Evolutionary conservation across 2,888 invertebrate genomes (phyloP), one percentile per base, ranked within the genome.

Genomic region (Leistus spinibarbis): DNA sequence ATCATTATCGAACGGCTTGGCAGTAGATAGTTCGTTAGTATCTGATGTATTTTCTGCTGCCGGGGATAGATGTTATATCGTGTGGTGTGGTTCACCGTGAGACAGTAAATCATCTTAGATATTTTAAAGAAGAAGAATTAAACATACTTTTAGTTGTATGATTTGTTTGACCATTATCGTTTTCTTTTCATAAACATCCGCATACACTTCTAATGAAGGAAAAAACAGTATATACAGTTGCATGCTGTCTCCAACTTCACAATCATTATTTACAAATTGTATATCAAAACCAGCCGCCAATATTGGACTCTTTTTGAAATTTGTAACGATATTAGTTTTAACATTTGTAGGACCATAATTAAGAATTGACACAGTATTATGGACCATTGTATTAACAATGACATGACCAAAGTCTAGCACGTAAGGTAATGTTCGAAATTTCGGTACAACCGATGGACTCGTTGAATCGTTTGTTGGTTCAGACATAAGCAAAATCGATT

Each of bases 321-420:
- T 57, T 20, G 23, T 9, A 7, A 54, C 23, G n/a, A 74, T 53
- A 16, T 23, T 20, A 13, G 69, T 56, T 23, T 23, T 40, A 64
- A 27, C 63, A 24, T 17, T 5, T 65, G 86, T 85, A 1, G 90
- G 89, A 0, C 90, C 90, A 78, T 89, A 90, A 81, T 91, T 91
- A 56, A 86, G 83, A 54, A 90, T 81, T 66, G 86, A 85, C 2
- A 87, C 82, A 13, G 85, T 84, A 76, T 87, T 87, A 78, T 87
- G 86, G 4, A 86, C 86, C 82, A 87, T 81, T 69, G 83, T 80
- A 16, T 84, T 84, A 20, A 88, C 86, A 22, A 89, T 85, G 0
- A 90, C 88, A 60, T 88, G 88, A 17, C 89, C 89, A 78, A 88
- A 88, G 80, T 91, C 89, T 79, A 90, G 84, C 4, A 87, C 79